Conservation (phyloP, 2,888 invertebrate species). For the Koerneria pararmatus region DNA sequence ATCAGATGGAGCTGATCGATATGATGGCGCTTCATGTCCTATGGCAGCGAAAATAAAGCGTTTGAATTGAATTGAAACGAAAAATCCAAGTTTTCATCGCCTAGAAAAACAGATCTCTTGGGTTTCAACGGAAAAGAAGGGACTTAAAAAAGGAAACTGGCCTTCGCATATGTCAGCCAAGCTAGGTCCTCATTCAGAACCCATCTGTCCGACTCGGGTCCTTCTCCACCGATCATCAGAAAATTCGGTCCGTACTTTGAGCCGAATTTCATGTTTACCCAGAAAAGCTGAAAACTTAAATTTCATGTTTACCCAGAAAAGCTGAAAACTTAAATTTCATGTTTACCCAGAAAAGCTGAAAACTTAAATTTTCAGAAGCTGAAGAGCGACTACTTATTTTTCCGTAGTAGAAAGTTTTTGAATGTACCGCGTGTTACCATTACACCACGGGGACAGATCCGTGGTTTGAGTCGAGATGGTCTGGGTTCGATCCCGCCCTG, state of each 20-base stretch:
- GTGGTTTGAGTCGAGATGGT: no score
- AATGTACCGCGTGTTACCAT: no score
- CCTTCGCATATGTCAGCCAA: constrained; percentile 65
- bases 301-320: neutral
- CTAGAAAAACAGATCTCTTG: no score
- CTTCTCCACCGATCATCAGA: constrained; percentile 90
- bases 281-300: constrained; percentile 11
- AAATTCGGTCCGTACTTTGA: constrained; percentile 74
- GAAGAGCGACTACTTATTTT: neutral
- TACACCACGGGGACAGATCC: no score
- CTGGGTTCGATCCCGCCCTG: no score
- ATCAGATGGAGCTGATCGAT: no score
- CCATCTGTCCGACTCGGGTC: constrained; percentile 18
- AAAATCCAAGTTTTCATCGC: no score
- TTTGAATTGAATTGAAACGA: no score
- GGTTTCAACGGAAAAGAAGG: no score
- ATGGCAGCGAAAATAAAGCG: no score
- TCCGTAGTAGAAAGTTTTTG: no score
- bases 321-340: neutral
- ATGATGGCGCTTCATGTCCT: no score
- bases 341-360: neutral
- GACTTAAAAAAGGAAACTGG: constrained; percentile 44
- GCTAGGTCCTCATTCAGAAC: constrained; percentile 63
- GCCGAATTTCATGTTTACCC: constrained; percentile 17
- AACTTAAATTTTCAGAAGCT: neutral